Base-by-base conservation (phyloP, 2,888 invertebrate species). In the Thecocarcelia acutangulata region DNA sequence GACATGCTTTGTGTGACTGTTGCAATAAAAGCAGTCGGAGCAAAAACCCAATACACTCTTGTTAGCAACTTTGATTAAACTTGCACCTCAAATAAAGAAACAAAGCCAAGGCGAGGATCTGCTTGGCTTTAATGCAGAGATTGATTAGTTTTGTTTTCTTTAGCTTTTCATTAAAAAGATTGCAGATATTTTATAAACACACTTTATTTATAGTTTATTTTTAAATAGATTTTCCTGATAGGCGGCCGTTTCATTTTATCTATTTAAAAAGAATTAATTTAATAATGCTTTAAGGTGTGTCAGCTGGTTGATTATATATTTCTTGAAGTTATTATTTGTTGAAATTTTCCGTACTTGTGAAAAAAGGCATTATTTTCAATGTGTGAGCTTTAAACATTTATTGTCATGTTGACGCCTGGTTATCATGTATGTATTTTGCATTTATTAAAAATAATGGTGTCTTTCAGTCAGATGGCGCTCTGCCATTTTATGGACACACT, bases 381-480 rank as follows among this genome's bases (percentile, higher is more conserved):
- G 56, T 46, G 8, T 66, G 50, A 44, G 19, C 54, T 54, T 68
- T 24, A 52, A 81, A 81, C 77, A 73, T 73, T 77, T 81, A 81
- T 81, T 76, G 72, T 73, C 73, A 73, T 77, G 76, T 77, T 77
- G 81, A 73, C 81, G 81, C 77, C 81, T 77, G 72, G 33, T 77
- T 77, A 68, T 77, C 77, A 81, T 72, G 77, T 68, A 81, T 68
- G 77, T 73, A 76, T 63, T 81, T 81, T 81, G 68, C 68, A 81
- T 81, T 73, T 73, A 81, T 81, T 80, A 76, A 72, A 80, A 72
- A 56, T 48, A 40, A 64, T 69, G 21, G 15, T 61, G 44, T 56
- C 52, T 21, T 19, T 64, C 50, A 61, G 54, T 48, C 68, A 61
- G 37, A 46, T 73, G 72, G 72, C 72, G 72, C 77, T 77, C 68